Evolutionary conservation across 1,140 invertebrate genomes (phyloP).

Genomic region (Megathymus violae): DNA sequence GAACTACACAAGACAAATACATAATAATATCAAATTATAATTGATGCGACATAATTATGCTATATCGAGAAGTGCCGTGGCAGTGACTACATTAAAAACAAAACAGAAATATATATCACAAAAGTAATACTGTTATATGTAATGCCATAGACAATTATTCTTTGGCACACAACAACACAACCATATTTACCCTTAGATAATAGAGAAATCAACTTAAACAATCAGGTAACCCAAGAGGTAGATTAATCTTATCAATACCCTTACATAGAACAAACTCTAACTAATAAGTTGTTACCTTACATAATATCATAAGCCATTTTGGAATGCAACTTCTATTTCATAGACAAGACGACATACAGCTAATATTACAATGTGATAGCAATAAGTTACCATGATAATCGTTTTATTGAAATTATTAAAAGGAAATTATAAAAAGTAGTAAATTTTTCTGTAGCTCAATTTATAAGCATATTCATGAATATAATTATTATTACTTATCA

Average conservation of each 20-base stretch:
- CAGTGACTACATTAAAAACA: neutral
- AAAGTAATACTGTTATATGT: conserved; percentile 34
- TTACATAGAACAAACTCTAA: conserved; percentile 8
- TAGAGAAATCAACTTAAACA: conserved; percentile 17
- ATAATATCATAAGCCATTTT: conserved; percentile 7
- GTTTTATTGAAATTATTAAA: neutral
- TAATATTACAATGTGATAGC: neutral
- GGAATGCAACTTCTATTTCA: neutral
- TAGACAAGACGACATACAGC: neutral
- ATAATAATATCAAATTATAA: too few species aligned
- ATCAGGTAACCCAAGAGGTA: conserved; percentile 66
- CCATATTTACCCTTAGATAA: conserved; percentile 4
- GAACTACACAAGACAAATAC: too few species aligned
- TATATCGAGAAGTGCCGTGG: too few species aligned
- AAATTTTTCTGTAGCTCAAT: too few species aligned
- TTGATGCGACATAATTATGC: too few species aligned
- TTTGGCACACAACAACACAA: conserved; percentile 41
- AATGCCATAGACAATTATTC: conserved; percentile 8
- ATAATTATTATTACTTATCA: too few species aligned
- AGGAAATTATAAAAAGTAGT: neutral
- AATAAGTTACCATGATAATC: neutral
- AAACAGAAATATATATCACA: conserved; percentile 31
- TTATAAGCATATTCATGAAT: too few species aligned
- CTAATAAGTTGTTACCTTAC: neutral
- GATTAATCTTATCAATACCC: conserved; percentile 39